Evolutionary conservation across 2,888 invertebrate species (phyloP).

Genomic region (Caenorhabditis wallacei): DNA sequence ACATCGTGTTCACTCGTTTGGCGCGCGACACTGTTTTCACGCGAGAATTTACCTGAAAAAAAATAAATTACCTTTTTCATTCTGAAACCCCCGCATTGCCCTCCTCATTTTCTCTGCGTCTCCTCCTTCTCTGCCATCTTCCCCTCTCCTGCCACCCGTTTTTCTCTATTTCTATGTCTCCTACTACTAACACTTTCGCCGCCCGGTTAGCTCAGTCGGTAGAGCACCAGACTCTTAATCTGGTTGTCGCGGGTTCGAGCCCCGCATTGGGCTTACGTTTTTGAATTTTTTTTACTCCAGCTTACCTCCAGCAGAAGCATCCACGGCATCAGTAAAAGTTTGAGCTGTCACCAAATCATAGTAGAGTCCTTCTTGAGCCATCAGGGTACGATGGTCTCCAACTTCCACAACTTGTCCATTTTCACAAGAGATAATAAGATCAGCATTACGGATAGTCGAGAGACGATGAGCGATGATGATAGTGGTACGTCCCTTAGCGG

Average conservation of each 20-base stretch:
- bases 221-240: slow-evolving; percentile 82
- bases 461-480: slow-evolving; percentile 85
- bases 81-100: too few species aligned
- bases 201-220: slow-evolving; percentile 82
- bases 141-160: not conserved
- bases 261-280: slow-evolving; percentile 79
- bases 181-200: not conserved
- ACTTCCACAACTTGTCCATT: slow-evolving; percentile 86
- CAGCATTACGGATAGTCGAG: slow-evolving; percentile 85
- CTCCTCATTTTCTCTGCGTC: not conserved
- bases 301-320: slow-evolving; percentile 53
- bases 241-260: slow-evolving; percentile 81
- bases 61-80: not conserved
- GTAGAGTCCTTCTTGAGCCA: slow-evolving; percentile 87
- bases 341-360: slow-evolving; percentile 85
- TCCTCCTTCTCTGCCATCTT: not conserved
- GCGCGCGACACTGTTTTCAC: slow-evolving; percentile 53
- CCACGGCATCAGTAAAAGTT: slow-evolving; percentile 76
- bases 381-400: slow-evolving; percentile 88
- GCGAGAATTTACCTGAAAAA: slow-evolving; percentile 43
- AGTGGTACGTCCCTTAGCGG: slow-evolving; percentile 84
- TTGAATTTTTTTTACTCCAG: not conserved
- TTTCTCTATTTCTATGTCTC: slow-evolving; percentile 3
- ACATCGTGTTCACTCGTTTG: slow-evolving; percentile 39
- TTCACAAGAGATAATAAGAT: slow-evolving; percentile 85